A percentile compares a stretch with the other conserved stretches of the same genome.
These are phyloP conservation scores for Cyrtonyx montezumae DNA, from an alignment of 2,113 vertebrate genomes.

Conservation along the genomic window DNA sequence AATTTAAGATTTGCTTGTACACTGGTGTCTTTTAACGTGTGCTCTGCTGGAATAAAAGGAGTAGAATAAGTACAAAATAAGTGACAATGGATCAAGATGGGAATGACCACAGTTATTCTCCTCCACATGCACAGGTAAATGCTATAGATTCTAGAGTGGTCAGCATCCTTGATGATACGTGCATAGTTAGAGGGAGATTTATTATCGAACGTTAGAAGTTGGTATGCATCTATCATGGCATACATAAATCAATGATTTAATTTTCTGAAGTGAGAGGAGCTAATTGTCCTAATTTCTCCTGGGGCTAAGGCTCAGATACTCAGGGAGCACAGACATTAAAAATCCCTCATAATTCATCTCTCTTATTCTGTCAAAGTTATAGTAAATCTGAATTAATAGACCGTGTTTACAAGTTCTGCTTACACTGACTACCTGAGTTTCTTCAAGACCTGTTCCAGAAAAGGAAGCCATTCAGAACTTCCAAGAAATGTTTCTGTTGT, in stretches of 20 bases:
- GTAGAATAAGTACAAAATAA: conserved; percentile 65
- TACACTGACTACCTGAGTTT: not conserved
- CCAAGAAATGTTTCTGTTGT: not conserved
- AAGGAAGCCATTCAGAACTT: not conserved
- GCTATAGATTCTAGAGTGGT: conserved; percentile 48
- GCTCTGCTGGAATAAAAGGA: conserved; percentile 48
- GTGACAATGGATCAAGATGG: conserved; percentile 74
- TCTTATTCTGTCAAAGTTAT: not conserved
- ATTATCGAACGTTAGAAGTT: not conserved
- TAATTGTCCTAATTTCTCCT: not conserved
- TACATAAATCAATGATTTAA: not conserved
- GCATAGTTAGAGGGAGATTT: not conserved
- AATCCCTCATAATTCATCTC: not conserved
- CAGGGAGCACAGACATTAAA: not conserved
- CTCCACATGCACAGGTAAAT: conserved; percentile 76
- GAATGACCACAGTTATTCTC: conserved; percentile 73
- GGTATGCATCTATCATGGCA: not conserved
- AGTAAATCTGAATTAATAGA: not conserved
- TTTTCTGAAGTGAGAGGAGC: not conserved
- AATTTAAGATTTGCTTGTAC: conserved; percentile 24
- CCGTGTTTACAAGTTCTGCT: not conserved
- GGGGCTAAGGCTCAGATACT: not conserved
- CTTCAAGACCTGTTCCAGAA: not conserved
- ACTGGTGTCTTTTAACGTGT: conserved; percentile 58
- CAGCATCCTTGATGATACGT: not conserved